A percentile compares a stretch with the other conserved stretches of the same genome.
phyloP scores from a whole-genome alignment of 92 coral and sea anemone genomes.

The Palythoa heliodiscus region DNA sequence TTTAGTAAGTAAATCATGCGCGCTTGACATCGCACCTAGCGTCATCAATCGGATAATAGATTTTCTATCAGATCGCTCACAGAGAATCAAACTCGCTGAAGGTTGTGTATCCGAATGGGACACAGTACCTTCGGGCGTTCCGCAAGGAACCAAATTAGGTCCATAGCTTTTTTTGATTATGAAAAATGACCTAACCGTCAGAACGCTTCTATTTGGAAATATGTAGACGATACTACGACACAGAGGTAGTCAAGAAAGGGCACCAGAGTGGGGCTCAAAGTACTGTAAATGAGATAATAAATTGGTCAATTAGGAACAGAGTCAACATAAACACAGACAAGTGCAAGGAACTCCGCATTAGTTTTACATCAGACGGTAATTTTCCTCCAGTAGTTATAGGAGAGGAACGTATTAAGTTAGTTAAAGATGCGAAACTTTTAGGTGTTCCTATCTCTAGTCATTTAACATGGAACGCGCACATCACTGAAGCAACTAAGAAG shows the following conservation, averaged over 20 bases:
- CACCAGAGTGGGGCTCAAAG: no score
- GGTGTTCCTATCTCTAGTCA: no score
- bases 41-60: neutral
- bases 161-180: neutral
- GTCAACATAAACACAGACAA: no score
- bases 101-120: neutral
- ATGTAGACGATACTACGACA: neutral
- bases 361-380: no score
- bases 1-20: slow-evolving; percentile 17
- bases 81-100: neutral
- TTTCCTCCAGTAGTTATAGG: no score
- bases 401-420: no score
- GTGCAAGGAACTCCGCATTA: no score
- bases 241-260: neutral
- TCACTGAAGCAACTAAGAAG: no score
- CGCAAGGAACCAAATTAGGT: neutral
- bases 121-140: neutral
- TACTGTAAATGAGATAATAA: no score
- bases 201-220: neutral
- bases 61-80: neutral
- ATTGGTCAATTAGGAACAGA: no score
- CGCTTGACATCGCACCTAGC: slow-evolving; percentile 1
- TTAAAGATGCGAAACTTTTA: no score
- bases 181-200: neutral
- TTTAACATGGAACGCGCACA: no score